These are phyloP conservation scores for Panulirus ornatus DNA, from an alignment of 1,140 invertebrate genomes.

Conservation along the genomic window DNA sequence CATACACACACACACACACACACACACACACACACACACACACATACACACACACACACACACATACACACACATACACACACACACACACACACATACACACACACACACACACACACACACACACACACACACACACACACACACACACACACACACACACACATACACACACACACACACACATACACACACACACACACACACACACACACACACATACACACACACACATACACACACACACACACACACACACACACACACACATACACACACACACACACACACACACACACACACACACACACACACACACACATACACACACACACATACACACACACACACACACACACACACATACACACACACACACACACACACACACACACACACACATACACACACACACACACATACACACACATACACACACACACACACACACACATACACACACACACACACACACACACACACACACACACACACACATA, in stretches of 20 bases:
- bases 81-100: not conserved
- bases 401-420: slow-evolving; percentile 3
- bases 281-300: slow-evolving; percentile 4
- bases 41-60: slow-evolving; percentile 7
- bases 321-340: slow-evolving; percentile 9
- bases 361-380: slow-evolving; percentile 4
- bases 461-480: not conserved
- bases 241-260: slow-evolving; percentile 1
- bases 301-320: slow-evolving; percentile 3
- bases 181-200: slow-evolving; percentile 7
- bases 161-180: slow-evolving; percentile 7
- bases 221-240: slow-evolving; percentile 12
- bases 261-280: slow-evolving; percentile 7
- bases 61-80: slow-evolving; percentile 8
- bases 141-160: slow-evolving; percentile 1
- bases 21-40: slow-evolving; percentile 1
- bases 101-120: too few relatives aligned
- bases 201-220: slow-evolving; percentile 1
- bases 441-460: not conserved
- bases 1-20: not conserved
- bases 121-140: not conserved
- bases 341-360: slow-evolving; percentile 4
- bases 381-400: not conserved
- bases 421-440: not conserved
- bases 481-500: not conserved